Evolutionary conservation across 37 sponge, comb jelly and placozoan genomes (phyloP), one percentile per base, ranked within the genome.

Genomic region (Cliona cf. orientalis): DNA sequence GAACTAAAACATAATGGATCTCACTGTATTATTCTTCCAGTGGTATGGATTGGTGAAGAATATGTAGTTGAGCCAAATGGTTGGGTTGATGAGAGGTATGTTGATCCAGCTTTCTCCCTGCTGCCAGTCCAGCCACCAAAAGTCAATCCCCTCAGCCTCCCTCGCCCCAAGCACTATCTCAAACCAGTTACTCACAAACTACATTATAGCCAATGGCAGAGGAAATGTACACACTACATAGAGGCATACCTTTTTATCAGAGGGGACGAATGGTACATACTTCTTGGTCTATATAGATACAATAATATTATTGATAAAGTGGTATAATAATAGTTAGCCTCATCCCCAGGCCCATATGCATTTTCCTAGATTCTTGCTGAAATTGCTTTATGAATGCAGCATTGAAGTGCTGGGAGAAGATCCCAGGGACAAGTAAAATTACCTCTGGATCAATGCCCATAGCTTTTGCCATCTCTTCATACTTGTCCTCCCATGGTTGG

Each of bases 101-200:
- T 82, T 74, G 33, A 87, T 91, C 84, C 87, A 85, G 32, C 73
- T 71, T 46, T 90, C 91, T 22, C 86, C 92, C 69, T 91, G 92
- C 80, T 91, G 92, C 92, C 92, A 91, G 76, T 91, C 92, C 55
- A 91, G 60, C 92, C 92, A 91, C 92, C 92, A 91, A 62, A 91
- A 91, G 62, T 91, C 92, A 76, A 91, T 87, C 32, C 92, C 92
- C 45, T 87, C 74, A 22, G 53, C 34, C 43, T 83, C 83, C 65
- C 87, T 68, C 38, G 76, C 87, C 28, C 79, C 79, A 23, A 91
- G 44, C 14, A 87, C 83, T 42, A 91, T 82, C 14, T 44, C 62
- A 14, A 83, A 63, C 83, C 87, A 91, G 75, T 91, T 91, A 35
- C n/a, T 72, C 7, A 78, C 80, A 78, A 87, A 91, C 87, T 86